Percentiles rank a stretch among this genome's conserved stretches.
phyloP scores from a whole-genome alignment of 2,113 vertebrate genomes.

The Ailuropoda melanoleuca region DNA sequence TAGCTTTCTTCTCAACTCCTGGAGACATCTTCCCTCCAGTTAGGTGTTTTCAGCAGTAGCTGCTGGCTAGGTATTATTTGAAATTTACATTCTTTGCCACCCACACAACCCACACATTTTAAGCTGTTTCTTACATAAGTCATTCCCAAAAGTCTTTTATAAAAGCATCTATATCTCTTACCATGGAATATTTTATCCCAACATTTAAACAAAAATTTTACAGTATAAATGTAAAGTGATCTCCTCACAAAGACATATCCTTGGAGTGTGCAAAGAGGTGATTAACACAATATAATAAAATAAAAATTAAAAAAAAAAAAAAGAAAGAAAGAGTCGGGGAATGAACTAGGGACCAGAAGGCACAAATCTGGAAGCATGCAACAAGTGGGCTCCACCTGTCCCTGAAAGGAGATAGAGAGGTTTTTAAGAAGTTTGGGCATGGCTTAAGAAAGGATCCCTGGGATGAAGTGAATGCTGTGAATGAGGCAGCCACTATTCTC shows the following conservation, averaged over 20 bases:
- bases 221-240: background rate
- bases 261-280: background rate
- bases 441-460: background rate
- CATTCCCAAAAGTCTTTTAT: constrained; percentile 27
- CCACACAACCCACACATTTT: constrained; percentile 33
- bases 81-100: constrained; percentile 54
- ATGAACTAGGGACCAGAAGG: background rate
- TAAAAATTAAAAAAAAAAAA: too few relatives aligned
- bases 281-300: too few relatives aligned
- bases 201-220: constrained; percentile 39
- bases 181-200: constrained; percentile 29
- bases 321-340: background rate
- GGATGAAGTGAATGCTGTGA: background rate
- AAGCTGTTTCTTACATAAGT: constrained; percentile 54
- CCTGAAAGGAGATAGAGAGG: background rate
- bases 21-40: constrained; percentile 17
- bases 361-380: background rate
- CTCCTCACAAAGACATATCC: background rate
- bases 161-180: constrained; percentile 36
- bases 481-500: background rate
- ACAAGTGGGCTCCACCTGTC: background rate
- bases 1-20: constrained; percentile 47
- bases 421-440: background rate
- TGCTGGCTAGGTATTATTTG: constrained; percentile 32
- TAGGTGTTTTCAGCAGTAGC: background rate